Evolutionary conservation across 2,888 invertebrate genomes (phyloP).

Genomic region (Leucoma salicis): DNA sequence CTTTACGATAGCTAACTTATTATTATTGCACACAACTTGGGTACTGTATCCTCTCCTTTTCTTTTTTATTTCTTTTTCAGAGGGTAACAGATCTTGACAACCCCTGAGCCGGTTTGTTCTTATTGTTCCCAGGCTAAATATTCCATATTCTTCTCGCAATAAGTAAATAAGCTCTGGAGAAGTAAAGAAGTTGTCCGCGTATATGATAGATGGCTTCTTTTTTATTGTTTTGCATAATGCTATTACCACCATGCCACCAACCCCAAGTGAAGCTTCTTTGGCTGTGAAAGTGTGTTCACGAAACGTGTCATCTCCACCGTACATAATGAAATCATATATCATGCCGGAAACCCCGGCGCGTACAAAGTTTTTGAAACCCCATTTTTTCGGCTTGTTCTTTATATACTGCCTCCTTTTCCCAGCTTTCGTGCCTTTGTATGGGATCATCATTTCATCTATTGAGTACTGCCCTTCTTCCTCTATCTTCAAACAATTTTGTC

Average conservation of each 20-base stretch:
- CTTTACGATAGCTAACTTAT: conserved; percentile 14
- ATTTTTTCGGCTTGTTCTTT: conserved; percentile 10
- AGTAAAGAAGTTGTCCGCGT: background rate
- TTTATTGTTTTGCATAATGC: background rate
- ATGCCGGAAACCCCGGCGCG: conserved; percentile 15
- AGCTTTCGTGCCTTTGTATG: conserved; percentile 2
- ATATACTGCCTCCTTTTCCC: background rate
- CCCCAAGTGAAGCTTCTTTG: background rate
- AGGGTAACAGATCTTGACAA: background rate
- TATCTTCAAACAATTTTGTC: no score
- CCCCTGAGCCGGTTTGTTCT: conserved; percentile 2
- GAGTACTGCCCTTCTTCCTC: no score
- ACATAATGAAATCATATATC: conserved; percentile 13
- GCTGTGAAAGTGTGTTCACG: background rate
- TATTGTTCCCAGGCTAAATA: conserved; percentile 7
- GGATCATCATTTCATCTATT: conserved; percentile 8
- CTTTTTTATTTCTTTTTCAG: conserved; percentile 1
- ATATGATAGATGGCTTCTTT: background rate
- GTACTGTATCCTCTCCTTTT: conserved; percentile 5
- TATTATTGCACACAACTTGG: conserved; percentile 9
- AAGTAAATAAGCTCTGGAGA: background rate
- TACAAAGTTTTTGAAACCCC: conserved; percentile 15
- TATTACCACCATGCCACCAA: background rate
- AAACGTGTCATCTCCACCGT: conserved; percentile 15
- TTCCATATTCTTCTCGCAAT: background rate